Conservation (phyloP, 2,797 vertebrate species). For the Trematomus bernacchii region DNA sequence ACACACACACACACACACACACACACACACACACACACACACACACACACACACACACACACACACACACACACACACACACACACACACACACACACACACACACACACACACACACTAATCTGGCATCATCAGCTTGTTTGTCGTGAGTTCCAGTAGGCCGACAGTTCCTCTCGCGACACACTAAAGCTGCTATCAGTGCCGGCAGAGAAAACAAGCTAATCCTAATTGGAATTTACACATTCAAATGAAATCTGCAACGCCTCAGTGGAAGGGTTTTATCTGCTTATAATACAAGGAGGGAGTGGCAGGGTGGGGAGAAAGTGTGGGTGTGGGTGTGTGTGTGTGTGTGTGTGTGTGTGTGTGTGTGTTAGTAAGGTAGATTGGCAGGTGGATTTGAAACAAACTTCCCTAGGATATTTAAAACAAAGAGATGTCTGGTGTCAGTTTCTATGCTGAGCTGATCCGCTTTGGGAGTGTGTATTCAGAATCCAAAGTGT, state of each 20-base stretch:
- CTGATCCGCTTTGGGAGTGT: constrained; percentile 27
- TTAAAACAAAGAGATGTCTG: constrained; percentile 55
- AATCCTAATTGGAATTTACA: constrained; percentile 70
- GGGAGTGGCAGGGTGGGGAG: constrained; percentile 15
- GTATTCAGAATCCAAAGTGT: constrained; percentile 16
- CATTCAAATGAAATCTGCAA: constrained; percentile 65
- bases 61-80: no score
- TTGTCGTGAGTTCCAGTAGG: constrained; percentile 36
- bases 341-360: not conserved
- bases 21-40: no score
- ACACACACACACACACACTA: no score
- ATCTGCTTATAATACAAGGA: constrained; percentile 48
- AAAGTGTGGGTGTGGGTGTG: not conserved
- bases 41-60: no score
- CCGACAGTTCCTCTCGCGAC: constrained; percentile 35
- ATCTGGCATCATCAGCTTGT: constrained; percentile 52
- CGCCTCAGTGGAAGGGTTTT: constrained; percentile 45
- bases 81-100: no score
- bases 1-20: no score
- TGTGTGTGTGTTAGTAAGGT: constrained; percentile 3
- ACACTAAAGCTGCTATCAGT: constrained; percentile 51
- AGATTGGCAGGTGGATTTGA: constrained; percentile 54
- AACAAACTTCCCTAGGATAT: constrained; percentile 38
- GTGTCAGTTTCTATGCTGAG: constrained; percentile 54
- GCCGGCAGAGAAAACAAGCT: constrained; percentile 53